Base-by-base conservation (phyloP, 1,140 invertebrate species). In the Papilio polytes region DNA sequence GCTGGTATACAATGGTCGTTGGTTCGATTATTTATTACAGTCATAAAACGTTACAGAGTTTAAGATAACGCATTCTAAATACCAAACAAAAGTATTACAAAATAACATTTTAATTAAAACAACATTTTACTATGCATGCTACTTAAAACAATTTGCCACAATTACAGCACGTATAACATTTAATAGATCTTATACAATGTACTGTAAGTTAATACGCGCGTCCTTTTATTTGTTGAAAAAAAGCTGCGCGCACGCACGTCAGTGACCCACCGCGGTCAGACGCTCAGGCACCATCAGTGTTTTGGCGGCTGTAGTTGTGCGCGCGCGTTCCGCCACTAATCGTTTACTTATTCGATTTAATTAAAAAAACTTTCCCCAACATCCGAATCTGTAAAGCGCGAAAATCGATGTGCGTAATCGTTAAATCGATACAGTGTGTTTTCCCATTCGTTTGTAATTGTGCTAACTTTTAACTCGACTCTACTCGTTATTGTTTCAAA, bases 241-340 rank as follows among this genome's bases (percentile, higher is more conserved):
- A 76, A 51, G 44, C 81, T 63, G 85, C 86, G 83, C 84, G 81
- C 79, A 83, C 82, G 83, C 82, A 84, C 88, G 84, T 83, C 85
- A 87, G 85, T 88, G 89, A 89, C 87, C 87, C 83, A 85, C 85
- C 84, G 84, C 81, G 85, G 79, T 83, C 85, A 94, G 91, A 94
- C 92, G 82, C 31, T 78, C 85, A 85, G 92, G 91, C 91, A 90
- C 89, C 89, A 91, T 93, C 22, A 56, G 22, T 92, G 90, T 94
- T 94, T 91, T 93, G 90, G 88, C 87, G 89, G 86, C 78, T 80
- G 80, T 87, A 85, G 48, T 79, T 6, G 84, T 85, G 92, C 85
- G 87, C 92, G 92, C 89, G 90, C 87, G 84, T 84, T 82, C 80
- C 79, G 80, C 26, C 46, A 36, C n/a, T 31, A 15, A 41, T 74